Conservation (phyloP, 2,888 invertebrate genomes). For the Heliothis peltigera region DNA sequence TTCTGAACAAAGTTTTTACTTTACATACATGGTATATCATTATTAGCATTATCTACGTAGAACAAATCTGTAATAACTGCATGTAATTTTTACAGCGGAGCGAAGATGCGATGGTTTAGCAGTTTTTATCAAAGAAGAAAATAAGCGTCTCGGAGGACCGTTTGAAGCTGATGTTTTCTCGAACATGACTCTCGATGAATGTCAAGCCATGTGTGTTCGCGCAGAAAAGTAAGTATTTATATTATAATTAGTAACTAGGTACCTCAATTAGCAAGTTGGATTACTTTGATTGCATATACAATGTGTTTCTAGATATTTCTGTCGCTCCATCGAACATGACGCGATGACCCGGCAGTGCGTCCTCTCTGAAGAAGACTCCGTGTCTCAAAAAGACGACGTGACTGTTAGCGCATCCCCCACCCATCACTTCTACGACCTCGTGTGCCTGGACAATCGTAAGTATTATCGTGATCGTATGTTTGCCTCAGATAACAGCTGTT, state of each 20-base stretch:
- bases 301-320: slow-evolving; percentile 91
- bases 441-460: slow-evolving; percentile 97
- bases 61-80: neutral
- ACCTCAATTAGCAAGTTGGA: slow-evolving; percentile 8
- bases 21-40: neutral
- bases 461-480: slow-evolving; percentile 67
- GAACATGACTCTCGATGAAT: slow-evolving; percentile 96
- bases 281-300: slow-evolving; percentile 6
- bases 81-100: slow-evolving; percentile 90
- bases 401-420: slow-evolving; percentile 95
- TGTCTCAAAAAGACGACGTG: slow-evolving; percentile 96
- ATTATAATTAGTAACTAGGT: slow-evolving; percentile 9
- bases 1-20: neutral
- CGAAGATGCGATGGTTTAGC: slow-evolving; percentile 96
- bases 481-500: slow-evolving; percentile 43
- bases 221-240: slow-evolving; percentile 93
- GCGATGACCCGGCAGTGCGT: slow-evolving; percentile 96
- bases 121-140: slow-evolving; percentile 97
- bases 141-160: slow-evolving; percentile 95
- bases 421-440: slow-evolving; percentile 96
- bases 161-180: slow-evolving; percentile 96
- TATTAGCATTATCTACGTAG: neutral
- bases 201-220: slow-evolving; percentile 95
- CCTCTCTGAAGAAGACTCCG: slow-evolving; percentile 97
- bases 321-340: slow-evolving; percentile 96